These are phyloP conservation scores for Archivesica marissinica DNA, from an alignment of 1,140 invertebrate species.

Conservation along the genomic window DNA sequence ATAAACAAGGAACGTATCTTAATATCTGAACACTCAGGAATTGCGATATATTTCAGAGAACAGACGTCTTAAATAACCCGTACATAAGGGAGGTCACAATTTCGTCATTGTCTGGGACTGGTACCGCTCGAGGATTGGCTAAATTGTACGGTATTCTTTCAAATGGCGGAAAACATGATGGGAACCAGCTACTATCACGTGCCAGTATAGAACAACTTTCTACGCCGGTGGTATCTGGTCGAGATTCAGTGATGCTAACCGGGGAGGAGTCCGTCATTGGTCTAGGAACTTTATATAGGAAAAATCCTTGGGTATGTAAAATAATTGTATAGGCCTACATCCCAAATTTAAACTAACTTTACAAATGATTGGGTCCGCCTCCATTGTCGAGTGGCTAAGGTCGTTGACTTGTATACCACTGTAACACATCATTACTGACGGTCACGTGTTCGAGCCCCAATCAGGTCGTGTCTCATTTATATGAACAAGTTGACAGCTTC, in stretches of 20 bases:
- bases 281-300: constrained; percentile 36
- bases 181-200: constrained; percentile 52
- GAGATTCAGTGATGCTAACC: constrained; percentile 46
- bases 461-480: too few species aligned
- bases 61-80: constrained; percentile 49
- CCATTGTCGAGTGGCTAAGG: too few species aligned
- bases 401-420: too few species aligned
- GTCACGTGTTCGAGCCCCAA: too few species aligned
- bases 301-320: constrained; percentile 51
- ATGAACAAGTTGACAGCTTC: too few species aligned
- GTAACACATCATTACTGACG: too few species aligned
- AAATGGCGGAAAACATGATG: constrained; percentile 57
- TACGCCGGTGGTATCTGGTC: constrained; percentile 7
- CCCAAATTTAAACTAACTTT: too few species aligned
- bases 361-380: too few species aligned
- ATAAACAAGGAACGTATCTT: too few species aligned
- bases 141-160: constrained; percentile 64
- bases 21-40: too few species aligned
- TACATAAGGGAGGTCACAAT: constrained; percentile 50
- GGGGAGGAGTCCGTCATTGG: constrained; percentile 15
- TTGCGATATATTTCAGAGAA: constrained; percentile 18
- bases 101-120: constrained; percentile 42
- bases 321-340: too few species aligned
- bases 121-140: constrained; percentile 63
- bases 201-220: constrained; percentile 47